Percentiles rank a stretch among this genome's conserved stretches.
These are phyloP conservation scores for Operophtera brumata DNA, from an alignment of 2,888 invertebrate species.

Conservation along the genomic window DNA sequence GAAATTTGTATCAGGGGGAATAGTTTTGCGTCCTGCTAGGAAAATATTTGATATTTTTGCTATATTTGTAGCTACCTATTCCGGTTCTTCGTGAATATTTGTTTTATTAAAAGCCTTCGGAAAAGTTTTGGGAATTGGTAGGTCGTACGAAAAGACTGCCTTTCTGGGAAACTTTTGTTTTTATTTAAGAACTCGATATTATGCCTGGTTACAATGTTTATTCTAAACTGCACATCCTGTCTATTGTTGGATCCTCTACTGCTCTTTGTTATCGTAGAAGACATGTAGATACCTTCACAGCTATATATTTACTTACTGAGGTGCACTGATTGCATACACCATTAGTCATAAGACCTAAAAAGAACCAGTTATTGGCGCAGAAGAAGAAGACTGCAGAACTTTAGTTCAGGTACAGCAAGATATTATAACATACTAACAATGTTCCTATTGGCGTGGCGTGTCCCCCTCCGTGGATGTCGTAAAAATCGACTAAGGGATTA, in stretches of 20 bases:
- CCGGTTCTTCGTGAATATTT: constrained; percentile 28
- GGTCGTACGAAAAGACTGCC: constrained; percentile 15
- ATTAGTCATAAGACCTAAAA: no score
- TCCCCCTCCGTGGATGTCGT: no score
- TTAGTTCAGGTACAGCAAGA: no score
- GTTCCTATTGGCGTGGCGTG: no score
- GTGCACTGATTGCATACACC: no score
- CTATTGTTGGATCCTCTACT: no score
- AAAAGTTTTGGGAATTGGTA: constrained; percentile 26
- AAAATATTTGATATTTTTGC: constrained; percentile 54
- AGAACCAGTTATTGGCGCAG: no score
- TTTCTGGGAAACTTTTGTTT: constrained; percentile 15
- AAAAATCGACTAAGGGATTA: no score
- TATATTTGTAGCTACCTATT: constrained; percentile 39
- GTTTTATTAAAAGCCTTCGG: constrained; percentile 33
- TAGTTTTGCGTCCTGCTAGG: constrained; percentile 50
- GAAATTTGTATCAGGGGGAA: constrained; percentile 60
- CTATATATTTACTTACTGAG: no score
- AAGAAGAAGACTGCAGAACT: no score
- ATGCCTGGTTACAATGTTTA: constrained; percentile 2
- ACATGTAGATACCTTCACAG: neutral
- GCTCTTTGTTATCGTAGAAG: neutral
- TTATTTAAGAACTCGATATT: constrained; percentile 6
- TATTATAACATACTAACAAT: no score
- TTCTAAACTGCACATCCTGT: neutral